phyloP scores from a whole-genome alignment of 2,888 invertebrate genomes.

The Resseliella maxima region DNA sequence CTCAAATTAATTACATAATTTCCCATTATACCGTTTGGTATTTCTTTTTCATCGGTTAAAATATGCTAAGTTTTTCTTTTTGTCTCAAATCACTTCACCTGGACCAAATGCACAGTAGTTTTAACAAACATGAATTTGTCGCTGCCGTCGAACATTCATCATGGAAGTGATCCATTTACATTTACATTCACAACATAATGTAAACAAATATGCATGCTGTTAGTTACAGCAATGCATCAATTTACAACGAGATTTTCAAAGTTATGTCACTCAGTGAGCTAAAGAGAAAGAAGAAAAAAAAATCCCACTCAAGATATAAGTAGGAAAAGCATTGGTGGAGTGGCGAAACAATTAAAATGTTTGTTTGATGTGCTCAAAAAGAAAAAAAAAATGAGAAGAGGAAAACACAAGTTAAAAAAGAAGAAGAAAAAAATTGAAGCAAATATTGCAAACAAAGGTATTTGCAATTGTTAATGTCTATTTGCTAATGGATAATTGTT shows the following conservation, averaged over 20 bases:
- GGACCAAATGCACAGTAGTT: background rate
- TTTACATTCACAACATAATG: background rate
- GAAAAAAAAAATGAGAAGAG: background rate
- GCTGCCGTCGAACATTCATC: background rate
- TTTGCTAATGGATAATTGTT: slow-evolving; percentile 39
- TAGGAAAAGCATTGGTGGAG: background rate
- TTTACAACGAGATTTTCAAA: background rate
- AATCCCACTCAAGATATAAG: background rate
- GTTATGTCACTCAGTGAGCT: slow-evolving; percentile 22
- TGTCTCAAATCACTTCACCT: background rate
- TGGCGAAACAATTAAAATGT: slow-evolving; percentile 25
- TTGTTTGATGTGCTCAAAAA: slow-evolving; percentile 24
- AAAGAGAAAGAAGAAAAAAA: background rate
- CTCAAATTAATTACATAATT: slow-evolving; percentile 45
- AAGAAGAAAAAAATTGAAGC: too few relatives aligned
- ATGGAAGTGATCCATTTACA: slow-evolving; percentile 33
- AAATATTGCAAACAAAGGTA: background rate
- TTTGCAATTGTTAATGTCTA: slow-evolving; percentile 10
- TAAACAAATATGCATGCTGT: background rate
- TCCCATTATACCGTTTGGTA: slow-evolving; percentile 36
- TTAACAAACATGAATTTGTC: background rate
- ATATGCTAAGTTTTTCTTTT: background rate
- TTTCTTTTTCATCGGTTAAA: background rate
- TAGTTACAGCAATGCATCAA: slow-evolving; percentile 9
- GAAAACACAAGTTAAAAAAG: background rate